Evolutionary conservation across 2,888 invertebrate species (phyloP).

Genomic region (Tholera decimalis): DNA sequence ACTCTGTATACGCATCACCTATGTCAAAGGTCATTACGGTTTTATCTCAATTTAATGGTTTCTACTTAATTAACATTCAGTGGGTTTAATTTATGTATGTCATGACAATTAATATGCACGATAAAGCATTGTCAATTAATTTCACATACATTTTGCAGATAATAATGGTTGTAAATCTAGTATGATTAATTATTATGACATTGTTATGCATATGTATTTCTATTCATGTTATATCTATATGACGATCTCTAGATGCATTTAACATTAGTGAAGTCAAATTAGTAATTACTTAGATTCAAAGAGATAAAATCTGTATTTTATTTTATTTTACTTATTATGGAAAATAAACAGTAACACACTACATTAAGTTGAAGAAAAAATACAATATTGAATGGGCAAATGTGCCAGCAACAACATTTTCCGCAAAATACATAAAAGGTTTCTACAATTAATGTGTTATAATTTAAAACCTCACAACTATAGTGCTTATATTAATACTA

Average conservation of each 20-base stretch:
- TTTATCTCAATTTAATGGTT: conserved; percentile 45
- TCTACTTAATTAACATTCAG: conserved; percentile 30
- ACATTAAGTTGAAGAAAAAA: too few species aligned
- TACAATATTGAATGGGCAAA: too few species aligned
- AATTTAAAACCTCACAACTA: too few species aligned
- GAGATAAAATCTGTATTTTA: too few species aligned
- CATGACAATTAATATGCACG: conserved; percentile 47
- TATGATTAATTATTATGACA: conserved; percentile 24
- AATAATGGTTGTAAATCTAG: conserved; percentile 24
- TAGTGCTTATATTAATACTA: too few species aligned
- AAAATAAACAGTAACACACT: too few species aligned
- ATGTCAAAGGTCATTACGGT: conserved; percentile 24
- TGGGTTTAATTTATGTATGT: conserved; percentile 29
- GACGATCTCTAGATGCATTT: background rate
- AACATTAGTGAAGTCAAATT: background rate
- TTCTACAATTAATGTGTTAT: too few species aligned
- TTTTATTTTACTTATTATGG: too few species aligned
- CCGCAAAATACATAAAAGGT: too few species aligned
- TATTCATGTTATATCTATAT: conserved; percentile 13
- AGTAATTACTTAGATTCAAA: background rate
- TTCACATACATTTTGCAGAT: conserved; percentile 43
- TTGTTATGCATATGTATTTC: background rate
- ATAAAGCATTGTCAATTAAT: conserved; percentile 50
- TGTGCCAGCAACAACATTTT: too few species aligned
- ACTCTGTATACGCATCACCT: background rate